Percentiles rank a stretch among this genome's conserved stretches.
These are phyloP conservation scores for Ranitomeya imitator DNA, from an alignment of 2,113 vertebrate genomes.

Conservation along the genomic window DNA sequence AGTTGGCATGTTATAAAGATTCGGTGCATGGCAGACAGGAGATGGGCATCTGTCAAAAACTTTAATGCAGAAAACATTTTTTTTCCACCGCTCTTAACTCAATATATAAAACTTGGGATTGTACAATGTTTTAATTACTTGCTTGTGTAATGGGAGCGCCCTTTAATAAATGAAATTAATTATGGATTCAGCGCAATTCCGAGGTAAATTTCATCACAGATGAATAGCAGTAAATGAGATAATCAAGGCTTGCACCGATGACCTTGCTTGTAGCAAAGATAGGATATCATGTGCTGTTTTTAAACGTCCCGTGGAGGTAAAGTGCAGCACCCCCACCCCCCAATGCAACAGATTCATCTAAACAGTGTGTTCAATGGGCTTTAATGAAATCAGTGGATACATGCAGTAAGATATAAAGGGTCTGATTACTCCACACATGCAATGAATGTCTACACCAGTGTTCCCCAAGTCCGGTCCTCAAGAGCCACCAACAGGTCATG, in stretches of 20 bases:
- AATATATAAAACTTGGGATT: slow-evolving; percentile 3
- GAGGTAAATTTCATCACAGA: slow-evolving; percentile 26
- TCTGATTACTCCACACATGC: not conserved
- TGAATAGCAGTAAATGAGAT: slow-evolving; percentile 25
- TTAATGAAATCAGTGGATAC: not conserved
- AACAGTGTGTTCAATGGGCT: not conserved
- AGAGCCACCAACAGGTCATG: no score
- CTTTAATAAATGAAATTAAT: slow-evolving; percentile 32
- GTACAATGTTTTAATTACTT: slow-evolving; percentile 18
- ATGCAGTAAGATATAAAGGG: not conserved
- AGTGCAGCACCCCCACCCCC: not conserved
- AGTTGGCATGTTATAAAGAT: not conserved
- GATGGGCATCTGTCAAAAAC: not conserved
- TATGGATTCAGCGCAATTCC: slow-evolving; percentile 24
- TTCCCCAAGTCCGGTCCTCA: no score
- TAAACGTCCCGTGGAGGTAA: not conserved
- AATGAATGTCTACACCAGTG: not conserved
- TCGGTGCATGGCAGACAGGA: not conserved
- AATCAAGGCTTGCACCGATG: not conserved
- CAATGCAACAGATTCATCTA: not conserved
- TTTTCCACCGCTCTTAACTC: not conserved
- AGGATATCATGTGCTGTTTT: not conserved
- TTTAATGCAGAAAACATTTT: slow-evolving; percentile 9
- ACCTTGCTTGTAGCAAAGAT: not conserved
- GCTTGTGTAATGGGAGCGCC: slow-evolving; percentile 1